These are phyloP conservation scores for Pterostichus madidus DNA, from an alignment of 2,888 invertebrate genomes.

Conservation along the genomic window DNA sequence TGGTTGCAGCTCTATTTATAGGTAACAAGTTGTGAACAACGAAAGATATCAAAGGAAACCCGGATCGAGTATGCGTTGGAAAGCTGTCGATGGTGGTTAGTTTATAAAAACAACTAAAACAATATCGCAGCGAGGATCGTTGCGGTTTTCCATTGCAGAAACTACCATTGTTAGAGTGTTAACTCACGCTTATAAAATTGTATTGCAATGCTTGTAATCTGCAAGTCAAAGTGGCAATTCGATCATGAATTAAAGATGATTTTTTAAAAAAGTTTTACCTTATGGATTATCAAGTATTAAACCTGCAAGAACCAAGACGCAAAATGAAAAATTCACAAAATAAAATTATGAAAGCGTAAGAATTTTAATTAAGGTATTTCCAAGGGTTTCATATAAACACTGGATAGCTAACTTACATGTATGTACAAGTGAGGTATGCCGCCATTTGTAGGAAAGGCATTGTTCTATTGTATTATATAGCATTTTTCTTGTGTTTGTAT, in stretches of 20 bases:
- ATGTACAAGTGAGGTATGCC: too few relatives aligned
- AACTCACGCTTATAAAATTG: neutral
- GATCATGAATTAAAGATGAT: neutral
- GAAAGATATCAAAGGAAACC: slow-evolving; percentile 33
- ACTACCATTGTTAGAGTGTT: neutral
- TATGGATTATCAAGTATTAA: too few relatives aligned
- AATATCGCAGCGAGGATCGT: neutral
- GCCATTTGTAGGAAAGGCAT: too few relatives aligned
- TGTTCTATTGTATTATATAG: too few relatives aligned
- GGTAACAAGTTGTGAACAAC: slow-evolving; percentile 27
- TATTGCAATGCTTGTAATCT: neutral
- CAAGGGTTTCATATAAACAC: too few relatives aligned
- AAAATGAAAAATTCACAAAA: too few relatives aligned
- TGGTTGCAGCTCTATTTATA: slow-evolving; percentile 44
- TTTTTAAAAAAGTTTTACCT: neutral
- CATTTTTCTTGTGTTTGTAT: too few relatives aligned
- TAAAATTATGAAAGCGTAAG: too few relatives aligned
- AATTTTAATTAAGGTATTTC: too few relatives aligned
- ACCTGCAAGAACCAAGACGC: too few relatives aligned
- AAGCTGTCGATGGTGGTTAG: slow-evolving; percentile 9
- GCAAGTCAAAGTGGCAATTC: neutral
- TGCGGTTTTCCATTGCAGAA: too few relatives aligned
- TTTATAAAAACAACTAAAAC: slow-evolving; percentile 25
- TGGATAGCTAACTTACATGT: too few relatives aligned
- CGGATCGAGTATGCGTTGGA: slow-evolving; percentile 24